Evolutionary conservation across 2,113 vertebrate genomes (phyloP).

Genomic region (Megalops atlanticus): DNA sequence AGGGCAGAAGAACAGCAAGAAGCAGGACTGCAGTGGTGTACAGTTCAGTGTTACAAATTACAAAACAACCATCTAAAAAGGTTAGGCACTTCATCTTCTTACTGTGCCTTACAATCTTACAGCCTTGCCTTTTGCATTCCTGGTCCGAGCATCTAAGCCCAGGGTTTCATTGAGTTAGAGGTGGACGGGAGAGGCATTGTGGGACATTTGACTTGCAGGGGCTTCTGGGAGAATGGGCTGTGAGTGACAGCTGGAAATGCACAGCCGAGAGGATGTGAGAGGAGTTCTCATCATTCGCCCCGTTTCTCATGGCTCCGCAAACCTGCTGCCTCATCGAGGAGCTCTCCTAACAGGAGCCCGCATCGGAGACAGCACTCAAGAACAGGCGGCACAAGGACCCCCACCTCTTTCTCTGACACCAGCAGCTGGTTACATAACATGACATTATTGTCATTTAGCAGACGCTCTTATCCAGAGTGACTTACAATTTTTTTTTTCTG

Average conservation of each 20-base stretch:
- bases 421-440: too few relatives aligned
- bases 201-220: background rate
- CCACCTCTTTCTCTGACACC: background rate
- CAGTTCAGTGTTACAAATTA: too few relatives aligned
- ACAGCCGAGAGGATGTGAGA: background rate
- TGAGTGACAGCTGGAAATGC: background rate
- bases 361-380: background rate
- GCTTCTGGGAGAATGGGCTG: background rate
- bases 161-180: too few relatives aligned
- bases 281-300: background rate
- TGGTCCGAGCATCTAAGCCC: too few relatives aligned
- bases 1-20: too few relatives aligned
- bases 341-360: background rate
- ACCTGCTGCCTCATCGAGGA: background rate
- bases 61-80: background rate
- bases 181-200: too few relatives aligned
- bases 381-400: background rate
- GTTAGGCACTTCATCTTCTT: background rate
- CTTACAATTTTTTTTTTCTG: too few relatives aligned
- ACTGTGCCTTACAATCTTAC: too few relatives aligned
- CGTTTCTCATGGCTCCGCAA: background rate
- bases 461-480: too few relatives aligned
- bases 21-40: too few relatives aligned
- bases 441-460: too few relatives aligned
- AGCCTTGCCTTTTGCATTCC: background rate